Conservation (phyloP, 2,113 vertebrate species). For the Lepisosteus osseus region DNA sequence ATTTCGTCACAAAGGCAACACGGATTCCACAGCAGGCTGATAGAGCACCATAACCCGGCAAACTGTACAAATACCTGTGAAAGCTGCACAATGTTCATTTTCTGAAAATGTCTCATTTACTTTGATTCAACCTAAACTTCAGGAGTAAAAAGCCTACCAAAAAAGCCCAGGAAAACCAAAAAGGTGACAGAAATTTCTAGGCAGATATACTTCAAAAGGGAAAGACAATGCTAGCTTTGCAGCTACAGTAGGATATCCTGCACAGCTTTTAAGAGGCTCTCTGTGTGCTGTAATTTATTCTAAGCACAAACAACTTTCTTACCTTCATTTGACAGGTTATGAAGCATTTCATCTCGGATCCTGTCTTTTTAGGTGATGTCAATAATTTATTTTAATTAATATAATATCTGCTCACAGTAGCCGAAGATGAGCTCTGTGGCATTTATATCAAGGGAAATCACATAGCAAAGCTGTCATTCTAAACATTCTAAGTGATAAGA, state of each 20-base stretch:
- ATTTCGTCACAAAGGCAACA: too few species aligned
- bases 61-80: not conserved
- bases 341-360: slow-evolving; percentile 43
- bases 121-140: slow-evolving; percentile 58
- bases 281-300: slow-evolving; percentile 51
- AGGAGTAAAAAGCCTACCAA: slow-evolving; percentile 66
- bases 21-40: too few species aligned
- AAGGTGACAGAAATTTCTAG: slow-evolving; percentile 60
- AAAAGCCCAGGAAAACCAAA: slow-evolving; percentile 56
- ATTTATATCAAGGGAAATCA: slow-evolving; percentile 38
- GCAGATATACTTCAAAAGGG: slow-evolving; percentile 63
- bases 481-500: slow-evolving; percentile 12
- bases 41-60: too few species aligned
- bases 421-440: slow-evolving; percentile 52
- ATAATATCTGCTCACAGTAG: slow-evolving; percentile 49
- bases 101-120: slow-evolving; percentile 48
- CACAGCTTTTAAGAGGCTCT: slow-evolving; percentile 60
- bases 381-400: slow-evolving; percentile 43
- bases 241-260: slow-evolving; percentile 48
- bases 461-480: slow-evolving; percentile 14
- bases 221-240: slow-evolving; percentile 52
- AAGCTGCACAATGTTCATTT: slow-evolving; percentile 45
- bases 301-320: slow-evolving; percentile 70
- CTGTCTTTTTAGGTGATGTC: slow-evolving; percentile 53
- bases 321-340: slow-evolving; percentile 57